Conservation (phyloP, 2,888 invertebrate species). For the Nebria salina region DNA sequence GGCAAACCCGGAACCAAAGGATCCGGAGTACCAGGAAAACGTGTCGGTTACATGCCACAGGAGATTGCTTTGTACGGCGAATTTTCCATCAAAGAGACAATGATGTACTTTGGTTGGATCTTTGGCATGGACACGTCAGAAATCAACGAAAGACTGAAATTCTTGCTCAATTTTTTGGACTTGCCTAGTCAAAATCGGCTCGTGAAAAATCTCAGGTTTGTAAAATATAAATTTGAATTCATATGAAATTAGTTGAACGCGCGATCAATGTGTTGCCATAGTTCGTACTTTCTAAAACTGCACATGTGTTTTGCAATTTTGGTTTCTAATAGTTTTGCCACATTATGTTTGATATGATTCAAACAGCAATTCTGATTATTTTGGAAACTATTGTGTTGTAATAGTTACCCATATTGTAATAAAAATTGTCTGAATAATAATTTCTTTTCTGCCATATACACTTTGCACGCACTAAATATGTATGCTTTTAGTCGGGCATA, state of each 20-base stretch:
- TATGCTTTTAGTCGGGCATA: no score
- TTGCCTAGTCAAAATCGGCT: constrained; percentile 86
- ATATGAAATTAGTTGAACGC: constrained; percentile 48
- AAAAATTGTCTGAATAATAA: constrained; percentile 3
- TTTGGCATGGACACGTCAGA: constrained; percentile 89
- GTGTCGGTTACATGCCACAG: constrained; percentile 98
- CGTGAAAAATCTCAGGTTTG: constrained; percentile 78
- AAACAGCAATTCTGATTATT: background rate
- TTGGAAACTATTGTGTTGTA: background rate
- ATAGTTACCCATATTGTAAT: background rate
- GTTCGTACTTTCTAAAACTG: background rate
- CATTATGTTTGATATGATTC: background rate
- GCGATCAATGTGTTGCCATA: background rate
- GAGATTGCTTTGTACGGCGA: constrained; percentile 91
- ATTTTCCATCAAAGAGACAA: constrained; percentile 93
- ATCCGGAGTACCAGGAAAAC: constrained; percentile 91
- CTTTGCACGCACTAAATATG: background rate
- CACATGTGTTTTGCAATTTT: background rate
- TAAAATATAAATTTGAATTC: constrained; percentile 63
- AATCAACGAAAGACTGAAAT: constrained; percentile 82
- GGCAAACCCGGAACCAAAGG: constrained; percentile 88
- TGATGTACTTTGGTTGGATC: constrained; percentile 97
- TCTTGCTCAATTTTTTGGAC: constrained; percentile 89
- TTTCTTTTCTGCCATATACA: background rate
- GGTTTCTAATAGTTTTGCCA: background rate